phyloP scores from a whole-genome alignment of 2,888 invertebrate genomes.

The Drosophila tripunctata region DNA sequence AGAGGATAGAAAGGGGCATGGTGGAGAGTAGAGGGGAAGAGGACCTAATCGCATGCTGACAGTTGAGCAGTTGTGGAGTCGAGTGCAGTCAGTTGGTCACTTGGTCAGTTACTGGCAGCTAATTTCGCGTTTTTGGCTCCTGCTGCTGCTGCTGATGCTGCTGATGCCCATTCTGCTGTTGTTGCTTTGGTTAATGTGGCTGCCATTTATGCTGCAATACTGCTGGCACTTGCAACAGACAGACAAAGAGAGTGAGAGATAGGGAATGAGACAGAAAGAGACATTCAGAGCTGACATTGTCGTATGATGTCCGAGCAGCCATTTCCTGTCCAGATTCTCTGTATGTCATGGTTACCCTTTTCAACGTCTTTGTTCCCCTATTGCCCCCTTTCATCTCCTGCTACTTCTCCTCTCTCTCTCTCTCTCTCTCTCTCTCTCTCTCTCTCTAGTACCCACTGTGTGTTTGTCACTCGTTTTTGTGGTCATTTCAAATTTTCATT shows the following conservation, averaged over 20 bases:
- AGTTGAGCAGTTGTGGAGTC: slow-evolving; percentile 21
- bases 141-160: slow-evolving; percentile 10
- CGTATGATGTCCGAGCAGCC: slow-evolving; percentile 56
- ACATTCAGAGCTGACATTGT: slow-evolving; percentile 46
- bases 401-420: background rate
- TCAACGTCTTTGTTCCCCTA: background rate
- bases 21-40: no score
- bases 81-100: slow-evolving; percentile 25
- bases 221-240: slow-evolving; percentile 23
- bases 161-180: slow-evolving; percentile 30
- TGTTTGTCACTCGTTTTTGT: slow-evolving; percentile 66
- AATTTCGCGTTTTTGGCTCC: slow-evolving; percentile 46
- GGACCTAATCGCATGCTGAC: slow-evolving; percentile 40
- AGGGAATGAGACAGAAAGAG: background rate
- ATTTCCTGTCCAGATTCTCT: slow-evolving; percentile 49
- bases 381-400: background rate
- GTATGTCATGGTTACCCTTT: slow-evolving; percentile 24
- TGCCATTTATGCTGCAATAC: slow-evolving; percentile 45
- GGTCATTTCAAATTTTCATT: slow-evolving; percentile 80
- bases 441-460: slow-evolving; percentile 9
- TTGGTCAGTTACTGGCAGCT: slow-evolving; percentile 51
- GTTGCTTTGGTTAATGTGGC: slow-evolving; percentile 46
- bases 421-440: background rate
- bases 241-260: background rate
- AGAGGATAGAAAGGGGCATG: no score